Evolutionary conservation across 2,113 vertebrate species (phyloP).

Genomic region (Dryoscopus gambensis): DNA sequence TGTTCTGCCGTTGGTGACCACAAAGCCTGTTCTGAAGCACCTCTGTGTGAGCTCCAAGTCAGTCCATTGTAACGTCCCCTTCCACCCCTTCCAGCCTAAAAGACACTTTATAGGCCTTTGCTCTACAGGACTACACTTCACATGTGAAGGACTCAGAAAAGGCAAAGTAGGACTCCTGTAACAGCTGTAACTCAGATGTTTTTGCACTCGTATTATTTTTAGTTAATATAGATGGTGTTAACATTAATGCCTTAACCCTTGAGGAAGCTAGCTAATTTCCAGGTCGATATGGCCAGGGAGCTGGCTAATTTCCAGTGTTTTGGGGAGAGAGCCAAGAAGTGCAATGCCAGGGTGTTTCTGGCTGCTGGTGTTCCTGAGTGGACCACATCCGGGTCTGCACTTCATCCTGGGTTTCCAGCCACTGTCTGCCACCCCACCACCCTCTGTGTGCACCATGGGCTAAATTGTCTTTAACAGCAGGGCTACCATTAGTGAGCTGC

Average conservation of each 20-base stretch:
- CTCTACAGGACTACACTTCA: background rate
- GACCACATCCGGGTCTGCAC: background rate
- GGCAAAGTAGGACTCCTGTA: background rate
- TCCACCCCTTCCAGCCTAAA: background rate
- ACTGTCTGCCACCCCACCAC: background rate
- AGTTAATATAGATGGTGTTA: constrained; percentile 40
- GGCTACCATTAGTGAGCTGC: background rate
- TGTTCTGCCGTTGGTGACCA: background rate
- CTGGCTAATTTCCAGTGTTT: constrained; percentile 19
- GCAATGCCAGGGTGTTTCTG: background rate
- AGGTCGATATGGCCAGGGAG: background rate
- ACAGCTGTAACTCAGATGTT: constrained; percentile 17
- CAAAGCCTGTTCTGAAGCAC: background rate
- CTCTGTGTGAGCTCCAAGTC: background rate
- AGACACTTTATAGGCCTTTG: background rate
- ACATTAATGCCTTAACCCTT: constrained; percentile 52
- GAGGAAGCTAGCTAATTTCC: constrained; percentile 45
- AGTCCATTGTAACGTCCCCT: background rate
- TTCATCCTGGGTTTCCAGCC: background rate
- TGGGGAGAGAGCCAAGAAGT: background rate
- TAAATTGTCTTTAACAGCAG: background rate
- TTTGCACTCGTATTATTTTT: constrained; percentile 5
- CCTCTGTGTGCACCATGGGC: rapidly evolving
- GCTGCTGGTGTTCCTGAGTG: background rate
- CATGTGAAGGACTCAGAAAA: background rate